Conservation (phyloP, 2,888 invertebrate species). For the Drosophila mulleri region DNA sequence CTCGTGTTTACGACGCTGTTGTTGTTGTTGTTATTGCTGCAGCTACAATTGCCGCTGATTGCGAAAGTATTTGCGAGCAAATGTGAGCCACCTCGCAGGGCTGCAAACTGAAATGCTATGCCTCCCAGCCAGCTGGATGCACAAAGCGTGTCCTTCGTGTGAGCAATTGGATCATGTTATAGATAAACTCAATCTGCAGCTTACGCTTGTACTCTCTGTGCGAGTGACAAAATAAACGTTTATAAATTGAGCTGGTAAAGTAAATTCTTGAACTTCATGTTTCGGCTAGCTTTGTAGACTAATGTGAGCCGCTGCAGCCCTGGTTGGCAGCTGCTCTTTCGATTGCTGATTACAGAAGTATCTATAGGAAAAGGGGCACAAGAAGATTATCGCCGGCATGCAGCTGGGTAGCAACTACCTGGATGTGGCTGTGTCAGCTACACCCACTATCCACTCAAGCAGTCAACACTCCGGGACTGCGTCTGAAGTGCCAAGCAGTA, state of each 20-base stretch:
- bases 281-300: not conserved
- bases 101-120: conserved; percentile 23
- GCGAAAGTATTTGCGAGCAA: conserved; percentile 65
- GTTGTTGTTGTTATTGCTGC: conserved; percentile 28
- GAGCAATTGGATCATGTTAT: not conserved
- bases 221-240: too few species aligned
- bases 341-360: conserved; percentile 67
- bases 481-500: conserved; percentile 39
- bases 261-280: not conserved
- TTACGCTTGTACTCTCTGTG: not conserved
- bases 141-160: not conserved
- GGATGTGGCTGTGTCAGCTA: conserved; percentile 19
- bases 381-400: conserved; percentile 59
- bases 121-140: not conserved
- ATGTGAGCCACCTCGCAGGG: conserved; percentile 49
- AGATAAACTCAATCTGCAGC: not conserved
- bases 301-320: conserved; percentile 35
- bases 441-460: conserved; percentile 52
- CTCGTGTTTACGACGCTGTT: conserved; percentile 11
- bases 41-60: conserved; percentile 71
- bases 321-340: conserved; percentile 56
- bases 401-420: conserved; percentile 55
- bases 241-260: not conserved
- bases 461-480: conserved; percentile 54
- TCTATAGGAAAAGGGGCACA: conserved; percentile 49